These are phyloP conservation scores for Leucophenga montana DNA, from an alignment of 2,888 invertebrate genomes.

Conservation along the genomic window DNA sequence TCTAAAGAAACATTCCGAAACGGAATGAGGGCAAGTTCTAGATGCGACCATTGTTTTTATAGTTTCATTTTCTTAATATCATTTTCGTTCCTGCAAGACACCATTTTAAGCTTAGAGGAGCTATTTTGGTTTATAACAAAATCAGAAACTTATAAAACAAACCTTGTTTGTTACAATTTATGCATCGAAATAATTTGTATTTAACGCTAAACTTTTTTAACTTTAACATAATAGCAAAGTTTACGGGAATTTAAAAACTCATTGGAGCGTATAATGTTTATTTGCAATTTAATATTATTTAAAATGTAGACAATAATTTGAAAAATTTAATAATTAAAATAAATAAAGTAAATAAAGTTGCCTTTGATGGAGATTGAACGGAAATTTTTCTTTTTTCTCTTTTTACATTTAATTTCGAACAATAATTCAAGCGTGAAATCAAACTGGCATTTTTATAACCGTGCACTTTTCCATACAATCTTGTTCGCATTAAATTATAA, in stretches of 20 bases:
- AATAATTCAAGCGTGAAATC: slow-evolving; percentile 9
- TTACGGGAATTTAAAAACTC: too few relatives aligned
- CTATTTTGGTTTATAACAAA: neutral
- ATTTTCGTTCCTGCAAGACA: slow-evolving; percentile 1
- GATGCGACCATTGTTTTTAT: too few relatives aligned
- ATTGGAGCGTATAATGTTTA: neutral
- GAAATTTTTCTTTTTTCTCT: neutral
- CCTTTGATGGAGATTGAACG: neutral
- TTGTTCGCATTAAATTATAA: slow-evolving; percentile 3
- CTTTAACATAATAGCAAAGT: neutral
- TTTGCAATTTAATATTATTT: slow-evolving; percentile 30
- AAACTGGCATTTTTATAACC: slow-evolving; percentile 3
- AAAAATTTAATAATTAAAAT: neutral
- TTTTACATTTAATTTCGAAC: slow-evolving; percentile 2
- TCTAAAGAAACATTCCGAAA: too few relatives aligned
- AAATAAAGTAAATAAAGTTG: slow-evolving; percentile 15
- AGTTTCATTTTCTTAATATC: too few relatives aligned
- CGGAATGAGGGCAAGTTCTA: too few relatives aligned
- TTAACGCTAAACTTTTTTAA: neutral
- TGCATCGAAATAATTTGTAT: too few relatives aligned
- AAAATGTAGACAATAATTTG: too few relatives aligned
- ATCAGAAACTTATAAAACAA: too few relatives aligned
- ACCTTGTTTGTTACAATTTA: too few relatives aligned
- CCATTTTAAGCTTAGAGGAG: slow-evolving; percentile 9
- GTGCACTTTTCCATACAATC: slow-evolving; percentile 1